These are phyloP conservation scores for Achlya flavicornis DNA, from an alignment of 2,888 invertebrate genomes.

Conservation along the genomic window DNA sequence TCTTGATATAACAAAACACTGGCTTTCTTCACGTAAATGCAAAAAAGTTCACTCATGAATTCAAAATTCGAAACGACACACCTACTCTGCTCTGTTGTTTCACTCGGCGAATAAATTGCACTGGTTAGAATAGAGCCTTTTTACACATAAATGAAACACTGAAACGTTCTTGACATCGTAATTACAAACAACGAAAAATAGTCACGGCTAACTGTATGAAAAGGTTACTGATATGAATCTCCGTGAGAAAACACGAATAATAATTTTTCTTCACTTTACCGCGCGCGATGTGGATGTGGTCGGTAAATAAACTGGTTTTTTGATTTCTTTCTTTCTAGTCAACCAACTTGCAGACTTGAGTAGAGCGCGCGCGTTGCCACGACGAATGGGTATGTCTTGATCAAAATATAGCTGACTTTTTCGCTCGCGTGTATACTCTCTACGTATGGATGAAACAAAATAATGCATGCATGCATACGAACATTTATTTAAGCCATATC, in stretches of 20 bases:
- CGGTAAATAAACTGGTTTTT: slow-evolving; percentile 82
- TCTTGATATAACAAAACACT: slow-evolving; percentile 48
- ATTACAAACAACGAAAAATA: neutral
- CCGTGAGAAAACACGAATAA: slow-evolving; percentile 48
- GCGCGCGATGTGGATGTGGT: slow-evolving; percentile 54
- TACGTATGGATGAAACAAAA: neutral
- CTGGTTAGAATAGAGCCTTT: neutral
- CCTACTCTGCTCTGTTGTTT: slow-evolving; percentile 41
- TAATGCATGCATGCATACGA: no score
- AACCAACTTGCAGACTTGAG: slow-evolving; percentile 19
- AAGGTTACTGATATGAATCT: slow-evolving; percentile 30
- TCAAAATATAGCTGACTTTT: slow-evolving; percentile 15
- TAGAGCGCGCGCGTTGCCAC: slow-evolving; percentile 30
- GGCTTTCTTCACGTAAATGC: slow-evolving; percentile 63
- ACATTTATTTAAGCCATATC: no score
- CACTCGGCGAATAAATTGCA: slow-evolving; percentile 22
- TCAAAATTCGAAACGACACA: slow-evolving; percentile 73
- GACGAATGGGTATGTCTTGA: slow-evolving; percentile 28
- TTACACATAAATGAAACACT: neutral
- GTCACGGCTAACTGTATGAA: neutral
- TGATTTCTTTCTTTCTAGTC: slow-evolving; percentile 45
- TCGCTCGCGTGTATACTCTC: neutral
- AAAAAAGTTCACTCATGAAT: slow-evolving; percentile 62
- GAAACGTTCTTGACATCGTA: slow-evolving; percentile 1
- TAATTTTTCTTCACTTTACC: slow-evolving; percentile 38